Evolutionary conservation across 2,888 invertebrate species (phyloP), one percentile per base, ranked within the genome.

Genomic region (Myopa tessellatipennis): DNA sequence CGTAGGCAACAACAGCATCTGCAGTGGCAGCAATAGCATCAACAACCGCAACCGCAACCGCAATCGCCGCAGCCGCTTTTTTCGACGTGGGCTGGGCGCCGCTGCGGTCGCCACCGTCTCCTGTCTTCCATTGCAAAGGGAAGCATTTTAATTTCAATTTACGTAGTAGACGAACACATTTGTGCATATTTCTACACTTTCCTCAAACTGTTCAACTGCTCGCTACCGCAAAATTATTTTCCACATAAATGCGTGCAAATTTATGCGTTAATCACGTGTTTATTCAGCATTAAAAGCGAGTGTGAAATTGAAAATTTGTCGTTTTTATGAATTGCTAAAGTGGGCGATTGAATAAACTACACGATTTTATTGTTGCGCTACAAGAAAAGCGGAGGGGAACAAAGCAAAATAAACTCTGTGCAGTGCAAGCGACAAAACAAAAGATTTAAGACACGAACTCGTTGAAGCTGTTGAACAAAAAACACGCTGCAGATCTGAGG

Each of bases 211-310:
- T 52, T 52, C 16, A 69, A 2, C 38, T n/a, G 36, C n/a, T 40
- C 34, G n/a, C 67, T 18, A n/a, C 50, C 26, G 18, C 50, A 26
- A 69, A 55, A 55, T 55, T 55, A 58, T 58, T 76, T 78, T 75
- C 63, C 58, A 60, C 68, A 36, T 69, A 68, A 76, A 52, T 76
- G 72, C n/a, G 61, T 69, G 72, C 45, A 38, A 78, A 79, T 79
- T 79, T 79, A 79, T 79, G 76, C 70, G 77, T 74, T 79, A 74
- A 79, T 71, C 74, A 65, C 74, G 73, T 65, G 68, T 69, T 69
- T 75, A 58, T 69, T 58, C 60, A 50, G 60, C 76, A 71, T 71
- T 71, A 71, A 69, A 76, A 50, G 16, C 61, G 45, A 69, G 73
- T 73, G 77, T 77, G 77, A 77, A 77, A 77, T 77, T 77, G 73